phyloP scores from a whole-genome alignment of 1,140 invertebrate species.

The Drosophila subobscura region DNA sequence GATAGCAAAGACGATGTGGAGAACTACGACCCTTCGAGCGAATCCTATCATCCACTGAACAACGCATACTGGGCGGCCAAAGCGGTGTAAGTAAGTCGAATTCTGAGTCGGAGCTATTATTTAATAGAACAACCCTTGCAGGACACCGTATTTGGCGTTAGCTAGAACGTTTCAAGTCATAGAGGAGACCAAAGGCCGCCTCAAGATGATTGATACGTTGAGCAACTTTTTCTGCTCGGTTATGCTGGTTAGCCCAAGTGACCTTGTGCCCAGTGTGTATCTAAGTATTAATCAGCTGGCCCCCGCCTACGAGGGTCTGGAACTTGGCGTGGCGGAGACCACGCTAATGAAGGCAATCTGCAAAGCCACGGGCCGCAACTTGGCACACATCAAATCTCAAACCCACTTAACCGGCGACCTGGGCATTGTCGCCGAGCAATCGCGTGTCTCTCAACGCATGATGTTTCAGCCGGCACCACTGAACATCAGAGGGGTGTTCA shows the following conservation, averaged over 20 bases:
- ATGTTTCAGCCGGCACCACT: slow-evolving; percentile 91
- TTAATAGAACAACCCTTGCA: slow-evolving; percentile 66
- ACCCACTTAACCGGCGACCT: slow-evolving; percentile 93
- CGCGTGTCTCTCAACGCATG: slow-evolving; percentile 93
- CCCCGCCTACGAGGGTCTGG: slow-evolving; percentile 96
- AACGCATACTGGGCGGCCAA: slow-evolving; percentile 93
- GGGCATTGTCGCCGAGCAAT: slow-evolving; percentile 96
- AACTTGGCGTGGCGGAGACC: slow-evolving; percentile 96
- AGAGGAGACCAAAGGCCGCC: slow-evolving; percentile 93
- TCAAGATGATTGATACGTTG: slow-evolving; percentile 97
- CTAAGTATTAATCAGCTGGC: slow-evolving; percentile 97
- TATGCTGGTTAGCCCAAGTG: slow-evolving; percentile 93
- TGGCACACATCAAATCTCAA: slow-evolving; percentile 94
- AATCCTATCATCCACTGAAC: slow-evolving; percentile 94
- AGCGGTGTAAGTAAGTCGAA: slow-evolving; percentile 86
- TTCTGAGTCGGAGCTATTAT: neutral
- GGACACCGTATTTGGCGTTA: slow-evolving; percentile 96
- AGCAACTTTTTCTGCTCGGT: slow-evolving; percentile 97
- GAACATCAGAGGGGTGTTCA: slow-evolving; percentile 90
- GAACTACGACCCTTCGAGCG: slow-evolving; percentile 90
- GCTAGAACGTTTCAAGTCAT: slow-evolving; percentile 96
- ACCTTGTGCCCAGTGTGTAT: slow-evolving; percentile 95
- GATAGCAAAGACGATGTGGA: slow-evolving; percentile 55
- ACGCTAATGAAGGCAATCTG: slow-evolving; percentile 97
- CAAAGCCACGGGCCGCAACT: slow-evolving; percentile 93